Evolutionary conservation across 2,113 vertebrate genomes (phyloP).

Genomic region (Uria lomvia): DNA sequence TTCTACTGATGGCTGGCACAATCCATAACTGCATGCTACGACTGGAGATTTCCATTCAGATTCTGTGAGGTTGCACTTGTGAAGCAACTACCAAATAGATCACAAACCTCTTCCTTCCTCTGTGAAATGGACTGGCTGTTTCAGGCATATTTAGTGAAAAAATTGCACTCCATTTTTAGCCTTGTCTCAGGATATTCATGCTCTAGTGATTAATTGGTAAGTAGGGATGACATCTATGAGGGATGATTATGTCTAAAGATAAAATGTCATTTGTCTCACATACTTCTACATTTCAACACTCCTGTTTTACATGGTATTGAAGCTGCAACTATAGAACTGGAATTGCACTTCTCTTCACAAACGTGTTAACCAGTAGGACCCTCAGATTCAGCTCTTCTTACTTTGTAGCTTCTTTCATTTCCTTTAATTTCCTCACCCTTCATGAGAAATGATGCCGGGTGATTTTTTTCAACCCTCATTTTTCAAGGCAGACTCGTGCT

Average conservation of each 20-base stretch:
- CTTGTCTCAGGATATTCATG: constrained; percentile 19
- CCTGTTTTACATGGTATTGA: not conserved
- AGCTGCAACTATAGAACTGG: not conserved
- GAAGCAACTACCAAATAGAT: not conserved
- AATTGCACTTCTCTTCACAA: not conserved
- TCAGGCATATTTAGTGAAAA: constrained; percentile 31
- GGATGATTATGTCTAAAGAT: constrained; percentile 43
- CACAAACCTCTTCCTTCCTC: not conserved
- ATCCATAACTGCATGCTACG: not conserved
- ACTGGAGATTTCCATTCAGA: not conserved
- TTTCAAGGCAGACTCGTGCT: constrained; percentile 3
- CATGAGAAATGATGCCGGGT: not conserved
- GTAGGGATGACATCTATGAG: not conserved
- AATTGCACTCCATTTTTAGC: constrained; percentile 43
- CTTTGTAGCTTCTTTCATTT: constrained; percentile 30
- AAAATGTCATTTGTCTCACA: constrained; percentile 49
- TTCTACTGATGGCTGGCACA: not conserved
- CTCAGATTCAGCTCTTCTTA: not conserved
- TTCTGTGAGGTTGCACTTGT: not conserved
- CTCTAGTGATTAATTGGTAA: constrained; percentile 24
- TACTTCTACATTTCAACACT: constrained; percentile 6
- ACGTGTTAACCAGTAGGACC: not conserved
- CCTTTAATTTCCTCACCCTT: constrained; percentile 55
- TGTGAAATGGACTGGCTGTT: not conserved
- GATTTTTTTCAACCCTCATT: constrained; percentile 15